Conservation (phyloP, 2,888 invertebrate species). For the Saturnia japonica region DNA sequence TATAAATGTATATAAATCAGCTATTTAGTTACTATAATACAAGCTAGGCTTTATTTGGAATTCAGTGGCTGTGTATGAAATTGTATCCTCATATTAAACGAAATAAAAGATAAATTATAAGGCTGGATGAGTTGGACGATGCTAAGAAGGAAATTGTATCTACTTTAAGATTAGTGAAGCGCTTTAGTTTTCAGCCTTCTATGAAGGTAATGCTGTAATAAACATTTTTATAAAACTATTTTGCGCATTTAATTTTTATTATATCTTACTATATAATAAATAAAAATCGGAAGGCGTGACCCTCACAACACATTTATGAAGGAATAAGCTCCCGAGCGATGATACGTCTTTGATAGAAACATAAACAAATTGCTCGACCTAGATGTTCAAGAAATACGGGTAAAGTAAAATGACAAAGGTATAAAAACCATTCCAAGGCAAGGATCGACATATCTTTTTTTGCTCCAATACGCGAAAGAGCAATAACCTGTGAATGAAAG, state of each 20-base stretch:
- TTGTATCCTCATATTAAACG: too few relatives aligned
- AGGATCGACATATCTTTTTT: constrained; percentile 6
- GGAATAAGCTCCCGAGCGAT: neutral
- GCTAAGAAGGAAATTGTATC: neutral
- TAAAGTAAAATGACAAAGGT: neutral
- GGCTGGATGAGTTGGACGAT: neutral
- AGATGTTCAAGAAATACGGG: neutral
- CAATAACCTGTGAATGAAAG: constrained; percentile 11
- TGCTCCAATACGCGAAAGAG: neutral
- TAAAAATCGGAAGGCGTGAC: neutral
- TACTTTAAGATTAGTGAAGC: neutral
- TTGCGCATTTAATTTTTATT: neutral
- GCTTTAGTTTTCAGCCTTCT: neutral
- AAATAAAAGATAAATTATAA: neutral
- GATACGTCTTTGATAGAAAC: neutral
- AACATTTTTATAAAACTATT: neutral
- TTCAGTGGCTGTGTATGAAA: too few relatives aligned
- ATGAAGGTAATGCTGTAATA: neutral
- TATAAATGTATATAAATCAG: too few relatives aligned
- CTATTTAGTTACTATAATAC: too few relatives aligned
- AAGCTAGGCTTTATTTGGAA: too few relatives aligned
- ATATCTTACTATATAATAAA: neutral
- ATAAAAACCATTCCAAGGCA: neutral
- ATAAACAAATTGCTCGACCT: constrained; percentile 6
- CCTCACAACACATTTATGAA: neutral